Base-by-base conservation (phyloP, 2,888 invertebrate genomes). In the Idaea biselata region DNA sequence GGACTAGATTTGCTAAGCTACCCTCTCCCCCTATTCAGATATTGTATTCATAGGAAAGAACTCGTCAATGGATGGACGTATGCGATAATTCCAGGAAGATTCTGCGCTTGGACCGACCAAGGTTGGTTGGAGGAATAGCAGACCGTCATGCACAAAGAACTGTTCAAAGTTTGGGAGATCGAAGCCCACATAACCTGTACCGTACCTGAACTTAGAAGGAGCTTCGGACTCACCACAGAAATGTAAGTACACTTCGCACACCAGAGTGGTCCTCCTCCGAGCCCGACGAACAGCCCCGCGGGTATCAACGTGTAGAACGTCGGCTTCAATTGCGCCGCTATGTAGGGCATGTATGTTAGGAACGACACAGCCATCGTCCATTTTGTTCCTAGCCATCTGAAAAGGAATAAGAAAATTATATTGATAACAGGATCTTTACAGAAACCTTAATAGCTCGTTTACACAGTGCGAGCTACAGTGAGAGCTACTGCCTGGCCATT, bases 181-280 rank as follows among this genome's bases (percentile, higher is more conserved):
- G 7, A 0, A 44, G 44, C 44, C 11, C 14, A 7, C 11, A 11
- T 3, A 8, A 25, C 5, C 25, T 25, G 25, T 5, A 25, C 5
- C 11, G 11, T 33, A n/a, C n/a, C n/a, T n/a, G n/a, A 33, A 33
- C 1, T 1, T 33, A 33, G 5, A 33, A 5, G 14, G 33, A 18
- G 7, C 31, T 16, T 18, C 57, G 16, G 1, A 76, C 90, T 83
- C 65, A 92, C 94, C 82, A 94, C 93, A 60, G 95, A 95, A 8
- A 96, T 83, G 74, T 96, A 96, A 0, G 95, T 94, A 77, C 96
- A 96, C 77, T 96, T 95, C 44, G 95, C 94, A 44, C 95, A 94
- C 96, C 96, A 96, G 25, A 96, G 87, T 79, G 77, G 95, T 72
- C 78, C 95, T 0, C 95, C 95, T 0, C 95, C 95, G 2, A 95